Evolutionary conservation across 2,113 vertebrate genomes (phyloP), one percentile per base, ranked within the genome.

Genomic region (Prunella himalayana): DNA sequence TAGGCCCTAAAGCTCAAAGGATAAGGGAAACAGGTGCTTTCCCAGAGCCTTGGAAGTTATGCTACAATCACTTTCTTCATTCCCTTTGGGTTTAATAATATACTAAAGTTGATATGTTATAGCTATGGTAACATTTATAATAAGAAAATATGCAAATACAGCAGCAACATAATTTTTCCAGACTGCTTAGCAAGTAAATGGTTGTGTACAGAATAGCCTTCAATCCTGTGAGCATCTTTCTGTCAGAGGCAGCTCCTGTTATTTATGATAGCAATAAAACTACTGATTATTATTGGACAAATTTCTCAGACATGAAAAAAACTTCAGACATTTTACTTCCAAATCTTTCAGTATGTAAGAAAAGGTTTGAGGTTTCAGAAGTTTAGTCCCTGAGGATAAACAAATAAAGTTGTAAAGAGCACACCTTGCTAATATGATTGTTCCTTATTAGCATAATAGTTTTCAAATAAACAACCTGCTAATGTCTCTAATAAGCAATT

Each of bases 401-500:
- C 59, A 96, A 90, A 95, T 94, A 81, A 91, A 93, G 90, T 95
- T 96, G 70, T 82, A 72, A 83, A 94, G 79, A 97, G 59, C 88
- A 91, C 82, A 90, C 78, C 88, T 96, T 91, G 94, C 88, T 95
- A 94, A 97, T 91, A 42, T 75, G 77, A 91, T 94, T 78, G 68
- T 82, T 95, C 78, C 93, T 96, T 94, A 97, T 97, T 97, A 97
- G 90, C 94, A 96, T 92, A 96, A 94, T 77, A 92, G 88, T 96
- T 97, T 96, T 96, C 92, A 96, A 94, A 95, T 92, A 96, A 97
- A 91, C 94, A 95, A 85, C 90, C 77, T 90, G 90, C 57, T 96
- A 91, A 83, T 91, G 94, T 90, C 69, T 95, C 96, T 97, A 95
- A 97, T 96, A 95, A 97, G 90, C 88, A 96, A 96, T 97, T 97